Conservation (phyloP, 2,888 invertebrate species). For the Pollenia angustigena region DNA sequence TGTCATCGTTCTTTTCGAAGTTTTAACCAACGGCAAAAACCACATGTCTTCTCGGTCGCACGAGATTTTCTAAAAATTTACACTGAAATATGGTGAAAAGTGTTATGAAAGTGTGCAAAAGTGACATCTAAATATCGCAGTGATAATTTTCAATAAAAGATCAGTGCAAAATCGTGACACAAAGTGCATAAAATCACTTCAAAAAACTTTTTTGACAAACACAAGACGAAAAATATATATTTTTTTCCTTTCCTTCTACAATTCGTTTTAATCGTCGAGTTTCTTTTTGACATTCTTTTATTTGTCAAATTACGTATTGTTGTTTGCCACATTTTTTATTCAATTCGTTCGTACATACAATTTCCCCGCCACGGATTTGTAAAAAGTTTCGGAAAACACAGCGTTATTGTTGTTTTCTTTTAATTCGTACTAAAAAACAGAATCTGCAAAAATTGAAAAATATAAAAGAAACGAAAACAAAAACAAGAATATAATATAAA, state of each 20-base stretch:
- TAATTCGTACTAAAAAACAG: constrained; percentile 33
- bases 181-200: constrained; percentile 69
- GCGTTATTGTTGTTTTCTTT: constrained; percentile 55
- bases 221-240: constrained; percentile 63
- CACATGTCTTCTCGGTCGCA: constrained; percentile 86
- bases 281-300: constrained; percentile 72
- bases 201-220: constrained; percentile 74
- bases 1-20: constrained; percentile 85
- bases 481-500: constrained; percentile 52
- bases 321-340: constrained; percentile 52
- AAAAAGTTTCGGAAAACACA: constrained; percentile 10
- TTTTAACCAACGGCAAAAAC: constrained; percentile 88
- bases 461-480: constrained; percentile 51
- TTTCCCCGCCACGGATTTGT: constrained; percentile 64
- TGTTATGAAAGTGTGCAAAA: constrained; percentile 80
- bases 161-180: constrained; percentile 76
- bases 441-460: constrained; percentile 57
- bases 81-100: constrained; percentile 81
- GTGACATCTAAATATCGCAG: constrained; percentile 76
- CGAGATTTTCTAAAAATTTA: constrained; percentile 81
- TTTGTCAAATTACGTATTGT: constrained; percentile 73
- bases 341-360: constrained; percentile 65
- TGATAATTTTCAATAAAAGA: constrained; percentile 78
- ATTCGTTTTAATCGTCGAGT: constrained; percentile 65
- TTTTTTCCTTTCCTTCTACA: constrained; percentile 60